phyloP scores from a whole-genome alignment of 2,888 invertebrate genomes.

The Stomorhina lunata region DNA sequence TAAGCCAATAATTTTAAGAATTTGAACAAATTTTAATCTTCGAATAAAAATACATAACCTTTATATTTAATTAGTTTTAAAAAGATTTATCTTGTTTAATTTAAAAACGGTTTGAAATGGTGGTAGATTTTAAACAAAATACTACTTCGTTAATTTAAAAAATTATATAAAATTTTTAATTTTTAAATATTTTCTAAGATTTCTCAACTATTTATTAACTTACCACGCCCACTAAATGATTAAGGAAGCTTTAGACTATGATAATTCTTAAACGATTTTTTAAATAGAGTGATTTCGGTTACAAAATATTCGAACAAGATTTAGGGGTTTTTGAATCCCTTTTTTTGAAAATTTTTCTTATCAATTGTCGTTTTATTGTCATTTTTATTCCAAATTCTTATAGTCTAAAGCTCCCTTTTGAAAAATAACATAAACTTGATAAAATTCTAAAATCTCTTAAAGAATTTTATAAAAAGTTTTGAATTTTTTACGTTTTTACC shows the following conservation, averaged over 20 bases:
- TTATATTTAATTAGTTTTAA: background rate
- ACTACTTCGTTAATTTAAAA: too few relatives aligned
- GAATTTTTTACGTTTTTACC: slow-evolving; percentile 9
- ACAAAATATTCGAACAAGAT: too few relatives aligned
- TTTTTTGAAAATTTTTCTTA: too few relatives aligned
- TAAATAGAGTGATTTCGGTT: too few relatives aligned
- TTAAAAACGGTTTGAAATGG: slow-evolving; percentile 33
- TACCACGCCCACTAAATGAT: too few relatives aligned
- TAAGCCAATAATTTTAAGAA: slow-evolving; percentile 9
- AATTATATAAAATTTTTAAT: background rate
- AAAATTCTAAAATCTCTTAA: slow-evolving; percentile 64
- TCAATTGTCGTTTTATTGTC: too few relatives aligned
- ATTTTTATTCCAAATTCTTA: too few relatives aligned
- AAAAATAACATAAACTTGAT: slow-evolving; percentile 60
- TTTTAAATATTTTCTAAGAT: background rate
- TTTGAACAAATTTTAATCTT: background rate
- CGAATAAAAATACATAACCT: background rate
- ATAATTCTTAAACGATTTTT: too few relatives aligned
- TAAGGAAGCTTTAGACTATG: too few relatives aligned
- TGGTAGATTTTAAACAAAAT: slow-evolving; percentile 43
- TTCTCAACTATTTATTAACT: too few relatives aligned
- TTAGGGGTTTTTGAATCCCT: too few relatives aligned
- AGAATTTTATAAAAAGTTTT: slow-evolving; percentile 62
- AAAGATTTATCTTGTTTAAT: slow-evolving; percentile 4
- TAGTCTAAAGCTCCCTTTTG: too few relatives aligned